A percentile compares a stretch with the other conserved stretches of the same genome.
Conservation (phyloP, 1,140 invertebrate species). For the Aphaenogaster floridana region DNA sequence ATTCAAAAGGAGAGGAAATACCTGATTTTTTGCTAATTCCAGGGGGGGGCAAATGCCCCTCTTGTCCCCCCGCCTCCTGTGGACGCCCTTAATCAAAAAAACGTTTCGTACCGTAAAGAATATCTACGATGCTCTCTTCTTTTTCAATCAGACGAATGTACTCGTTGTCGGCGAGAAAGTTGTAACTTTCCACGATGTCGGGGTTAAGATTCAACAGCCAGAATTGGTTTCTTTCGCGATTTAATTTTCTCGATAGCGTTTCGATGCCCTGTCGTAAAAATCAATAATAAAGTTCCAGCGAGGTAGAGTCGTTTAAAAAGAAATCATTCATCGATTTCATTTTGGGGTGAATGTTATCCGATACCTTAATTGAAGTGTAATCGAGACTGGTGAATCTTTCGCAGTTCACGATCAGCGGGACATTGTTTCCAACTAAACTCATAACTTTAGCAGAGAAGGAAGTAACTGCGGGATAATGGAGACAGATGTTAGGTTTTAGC, state of each 20-base stretch:
- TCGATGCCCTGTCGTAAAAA: conserved; percentile 82
- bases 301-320: neutral
- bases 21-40: no score
- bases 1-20: no score
- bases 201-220: conserved; percentile 82
- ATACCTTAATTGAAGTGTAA: conserved; percentile 89
- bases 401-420: conserved; percentile 89
- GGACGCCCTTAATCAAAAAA: neutral
- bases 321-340: conserved; percentile 28
- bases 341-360: conserved; percentile 19
- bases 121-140: conserved; percentile 71
- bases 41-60: no score
- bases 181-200: conserved; percentile 72
- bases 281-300: neutral
- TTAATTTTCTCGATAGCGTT: conserved; percentile 78
- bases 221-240: conserved; percentile 79
- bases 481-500: conserved; percentile 88
- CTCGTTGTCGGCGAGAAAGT: conserved; percentile 70
- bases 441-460: conserved; percentile 87
- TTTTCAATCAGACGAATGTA: conserved; percentile 77
- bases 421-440: conserved; percentile 82
- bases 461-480: conserved; percentile 90
- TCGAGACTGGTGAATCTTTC: conserved; percentile 88
- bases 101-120: conserved; percentile 25
- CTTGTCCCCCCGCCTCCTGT: no score